Evolutionary conservation across 2,113 vertebrate species (phyloP), one percentile per base, ranked within the genome.

Genomic region (Eclectus roratus): DNA sequence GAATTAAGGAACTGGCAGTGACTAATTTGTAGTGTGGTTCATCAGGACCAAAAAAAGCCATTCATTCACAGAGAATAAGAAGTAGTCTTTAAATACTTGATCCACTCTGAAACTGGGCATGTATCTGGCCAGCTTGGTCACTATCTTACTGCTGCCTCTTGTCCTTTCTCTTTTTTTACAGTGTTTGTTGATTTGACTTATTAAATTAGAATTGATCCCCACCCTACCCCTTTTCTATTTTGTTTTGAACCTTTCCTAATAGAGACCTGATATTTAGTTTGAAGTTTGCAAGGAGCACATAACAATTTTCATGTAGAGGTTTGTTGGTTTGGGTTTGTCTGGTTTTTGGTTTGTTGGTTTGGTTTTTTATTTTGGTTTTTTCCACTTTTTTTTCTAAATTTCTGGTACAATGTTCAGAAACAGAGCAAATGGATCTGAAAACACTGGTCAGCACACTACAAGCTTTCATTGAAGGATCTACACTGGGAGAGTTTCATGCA

Each of bases 381-480:
- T 44, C 8, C 28, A 11, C 17, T 56, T 52, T n/a, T 23, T 13
- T 35, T 79, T 88, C 29, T 68, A 5, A 74, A 94, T 80, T 88
- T 79, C 28, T 72, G 24, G 10, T 91, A 24, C 77, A 89, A 91
- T 87, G n/a, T 94, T 95, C 70, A 98, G 97, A 92, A 85, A 29
- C 61, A 29, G 88, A 96, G 68, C 95, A 93, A 82, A 94, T 97
- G 97, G 97, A 98, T 60, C 91, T 99, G 88, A 95, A 98, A 72
- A 97, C 97, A 0, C 89, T 99, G 95, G 97, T 99, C 60, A 98
- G 97, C 85, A 99, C 98, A 0, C 96, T 99, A 13, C 98, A 99
- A 97, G 98, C 98, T 88, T 99, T 99, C 94, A 98, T 99, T 86
- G 99, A 99, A 97, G 98, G 99, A 86, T 99, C 99, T 58, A 98